Base-by-base conservation (phyloP, 2,797 vertebrate species). In the Nannoperca australis region DNA sequence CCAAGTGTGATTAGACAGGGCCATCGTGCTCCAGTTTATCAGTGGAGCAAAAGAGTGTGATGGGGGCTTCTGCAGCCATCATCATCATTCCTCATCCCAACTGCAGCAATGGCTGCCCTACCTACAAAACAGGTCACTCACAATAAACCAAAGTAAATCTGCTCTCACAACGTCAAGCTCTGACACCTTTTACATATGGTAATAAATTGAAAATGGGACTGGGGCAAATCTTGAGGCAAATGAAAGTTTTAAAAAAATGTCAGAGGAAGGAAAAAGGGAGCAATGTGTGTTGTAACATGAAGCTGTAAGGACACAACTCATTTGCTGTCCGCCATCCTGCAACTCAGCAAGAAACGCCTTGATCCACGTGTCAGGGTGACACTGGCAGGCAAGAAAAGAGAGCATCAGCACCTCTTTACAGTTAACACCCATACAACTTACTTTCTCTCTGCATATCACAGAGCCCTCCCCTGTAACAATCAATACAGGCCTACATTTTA, bases 401-500 rank as follows among this genome's bases (percentile, higher is more conserved):
- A 77, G 91, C 90, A 93, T 93, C 94, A 94, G 93, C 93, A 92
- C 89, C 93, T 95, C 94, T 92, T 92, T 81, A 87, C 92, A 95
- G 93, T 94, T 94, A 94, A 94, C 95, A 95, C 86, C 90, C 90
- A 89, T 94, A 93, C 92, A 91, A 95, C 93, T 95, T 93, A 91
- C 94, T 94, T 92, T 94, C 90, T 92, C 94, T 90, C 93, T 93
- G 93, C 94, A 95, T 96, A 94, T 92, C 91, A 89, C 94, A 85
- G 84, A 95, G 93, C 93, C 93, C 87, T 81, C 88, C 78, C 80
- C 85, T 87, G 88, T 86, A 87, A 94, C 96, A 97, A 97, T 99
- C 97, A 97, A 98, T 98, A 97, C 93, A 87, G 94, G 95, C 96
- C 96, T 97, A 96, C 96, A 97, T 97, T 98, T 98, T 97, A 98